Percentiles rank a stretch among this genome's conserved stretches.
Evolutionary conservation across 35 echinoderm and acorn worm genomes (phyloP).

Genomic region (Lytechinus variegatus): DNA sequence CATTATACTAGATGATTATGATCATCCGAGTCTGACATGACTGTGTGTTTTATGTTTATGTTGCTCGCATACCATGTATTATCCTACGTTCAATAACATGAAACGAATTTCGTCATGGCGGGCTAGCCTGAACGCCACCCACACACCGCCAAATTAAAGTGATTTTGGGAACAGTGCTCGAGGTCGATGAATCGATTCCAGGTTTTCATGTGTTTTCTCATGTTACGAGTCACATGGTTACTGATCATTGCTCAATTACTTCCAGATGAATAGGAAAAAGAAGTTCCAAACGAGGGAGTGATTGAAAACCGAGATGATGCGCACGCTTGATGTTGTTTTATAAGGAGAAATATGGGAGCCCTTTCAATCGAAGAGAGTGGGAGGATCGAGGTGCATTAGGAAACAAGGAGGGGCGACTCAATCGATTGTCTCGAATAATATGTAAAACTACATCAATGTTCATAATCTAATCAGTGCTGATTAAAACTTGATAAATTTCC

Average conservation of each 20-base stretch:
- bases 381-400: background rate
- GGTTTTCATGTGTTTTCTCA: background rate
- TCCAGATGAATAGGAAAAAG: background rate
- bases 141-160: background rate
- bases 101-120: background rate
- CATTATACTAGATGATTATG: too few species aligned
- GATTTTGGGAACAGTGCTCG: background rate
- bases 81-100: too few species aligned
- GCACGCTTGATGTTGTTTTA: background rate
- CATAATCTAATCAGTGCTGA: too few species aligned
- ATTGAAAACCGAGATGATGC: background rate
- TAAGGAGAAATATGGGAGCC: background rate
- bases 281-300: background rate
- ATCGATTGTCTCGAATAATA: background rate
- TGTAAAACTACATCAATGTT: too few species aligned
- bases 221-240: background rate
- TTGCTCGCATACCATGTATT: too few species aligned
- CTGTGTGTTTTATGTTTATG: too few species aligned
- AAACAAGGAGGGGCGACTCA: background rate
- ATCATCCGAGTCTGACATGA: too few species aligned
- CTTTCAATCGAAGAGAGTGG: background rate
- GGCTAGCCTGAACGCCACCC: background rate
- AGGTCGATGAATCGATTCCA: background rate
- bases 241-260: background rate
- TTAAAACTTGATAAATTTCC: too few species aligned